Base-by-base conservation (phyloP, 1,140 invertebrate species). In the Lepidurus couesii region DNA sequence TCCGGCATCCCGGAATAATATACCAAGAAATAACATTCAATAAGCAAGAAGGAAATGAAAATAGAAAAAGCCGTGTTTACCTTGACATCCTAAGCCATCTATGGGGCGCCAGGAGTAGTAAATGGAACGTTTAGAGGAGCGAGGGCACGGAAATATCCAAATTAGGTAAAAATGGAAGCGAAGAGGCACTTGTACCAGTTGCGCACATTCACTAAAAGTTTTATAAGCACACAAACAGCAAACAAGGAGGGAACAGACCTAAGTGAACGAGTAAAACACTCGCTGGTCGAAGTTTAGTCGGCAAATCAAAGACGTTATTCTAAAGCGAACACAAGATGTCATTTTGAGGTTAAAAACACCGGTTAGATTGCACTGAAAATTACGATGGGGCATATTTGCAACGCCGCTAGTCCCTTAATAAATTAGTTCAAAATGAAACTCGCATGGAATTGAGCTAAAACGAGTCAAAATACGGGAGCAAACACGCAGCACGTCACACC, bases 131-230 rank as follows among this genome's bases (percentile, higher is more conserved):
- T n/a, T 9, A n/a, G 9, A 65, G 21, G 8, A 21, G 21, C 53
- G 21, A 13, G 53, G 53, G 21, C 53, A 65, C 53, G 53, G 53
- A 21, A 65, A 7, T 65, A 65, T 65, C 53, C 53, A 65, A 65
- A 65, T 65, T 65, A 65, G 53, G 53, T 65, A 65, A 65, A 65
- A 65, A 65, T 65, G 53, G 53, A 65, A 65, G 53, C 6, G 6
- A 65, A 65, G 53, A 65, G 53, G 53, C 21, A n/a, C 16, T 16
- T n/a, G 16, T 65, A 21, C 1, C 21, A 65, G 53, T 13, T 65
- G 53, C 21, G 53, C 53, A 65, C 53, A 65, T 65, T 65, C 53
- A 65, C 53, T 16, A 7, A 7, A 9, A 21, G 21, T 7, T n/a
- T 13, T 65, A n/a, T 65, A 13, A n/a, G 53, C 13, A 13, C 21